These are phyloP conservation scores for Philonicus albiceps DNA, from an alignment of 2,888 invertebrate genomes.

Conservation along the genomic window DNA sequence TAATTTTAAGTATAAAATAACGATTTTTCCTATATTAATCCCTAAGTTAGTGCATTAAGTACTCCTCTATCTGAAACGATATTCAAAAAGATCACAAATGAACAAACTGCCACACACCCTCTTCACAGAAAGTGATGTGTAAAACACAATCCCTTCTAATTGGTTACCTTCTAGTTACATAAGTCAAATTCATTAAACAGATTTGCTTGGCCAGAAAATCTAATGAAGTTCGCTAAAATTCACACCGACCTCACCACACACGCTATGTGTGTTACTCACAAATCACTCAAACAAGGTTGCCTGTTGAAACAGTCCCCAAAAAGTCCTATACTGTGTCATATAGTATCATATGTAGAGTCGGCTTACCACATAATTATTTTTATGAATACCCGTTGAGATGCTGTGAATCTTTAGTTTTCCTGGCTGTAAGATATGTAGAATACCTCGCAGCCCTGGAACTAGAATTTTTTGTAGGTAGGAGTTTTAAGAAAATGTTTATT, in stretches of 20 bases:
- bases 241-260: background rate
- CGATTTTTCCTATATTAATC: background rate
- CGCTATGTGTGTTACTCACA: background rate
- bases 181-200: background rate
- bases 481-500: too few species aligned
- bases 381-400: background rate
- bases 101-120: background rate
- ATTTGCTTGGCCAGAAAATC: background rate
- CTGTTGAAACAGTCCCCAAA: background rate
- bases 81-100: background rate
- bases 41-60: background rate
- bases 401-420: background rate
- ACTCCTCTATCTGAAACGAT: background rate
- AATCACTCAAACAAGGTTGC: background rate
- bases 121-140: background rate
- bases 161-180: background rate
- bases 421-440: background rate
- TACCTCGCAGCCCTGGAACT: background rate
- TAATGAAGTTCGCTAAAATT: constrained; percentile 28
- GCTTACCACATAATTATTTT: background rate
- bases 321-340: background rate
- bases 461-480: too few species aligned
- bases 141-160: background rate
- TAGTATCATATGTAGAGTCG: background rate
- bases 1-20: too few species aligned